Conservation (phyloP, 1,140 invertebrate genomes). For the Phortica variegata region DNA sequence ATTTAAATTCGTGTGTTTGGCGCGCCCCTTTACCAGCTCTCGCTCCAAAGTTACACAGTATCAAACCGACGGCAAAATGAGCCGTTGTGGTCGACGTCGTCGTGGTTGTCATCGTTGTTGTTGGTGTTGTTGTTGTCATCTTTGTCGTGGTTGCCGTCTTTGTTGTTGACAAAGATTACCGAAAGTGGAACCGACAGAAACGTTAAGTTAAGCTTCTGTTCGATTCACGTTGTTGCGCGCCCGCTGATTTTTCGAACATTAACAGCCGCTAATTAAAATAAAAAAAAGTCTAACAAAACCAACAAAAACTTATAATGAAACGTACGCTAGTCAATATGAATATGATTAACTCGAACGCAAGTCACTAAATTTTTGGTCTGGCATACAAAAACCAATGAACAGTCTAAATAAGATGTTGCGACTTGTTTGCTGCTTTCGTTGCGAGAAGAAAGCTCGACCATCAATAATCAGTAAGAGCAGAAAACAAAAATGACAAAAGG, state of each 20-base stretch:
- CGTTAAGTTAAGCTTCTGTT: slow-evolving; percentile 41
- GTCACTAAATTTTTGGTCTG: slow-evolving; percentile 5
- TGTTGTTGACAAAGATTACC: slow-evolving; percentile 12
- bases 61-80: no score
- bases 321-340: slow-evolving; percentile 38
- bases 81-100: no score
- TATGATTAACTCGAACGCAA: slow-evolving; percentile 30
- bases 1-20: slow-evolving; percentile 36
- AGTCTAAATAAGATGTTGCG: slow-evolving; percentile 39
- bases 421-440: slow-evolving; percentile 21
- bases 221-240: background rate
- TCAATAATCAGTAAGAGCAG: slow-evolving; percentile 39
- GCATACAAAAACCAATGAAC: slow-evolving; percentile 25
- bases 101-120: background rate
- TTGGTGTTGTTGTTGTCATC: background rate
- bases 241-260: slow-evolving; percentile 7
- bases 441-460: slow-evolving; percentile 35
- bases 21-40: no score
- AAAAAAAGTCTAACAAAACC: no score
- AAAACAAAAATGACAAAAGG: slow-evolving; percentile 5
- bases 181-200: slow-evolving; percentile 49
- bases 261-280: slow-evolving; percentile 43
- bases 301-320: slow-evolving; percentile 50
- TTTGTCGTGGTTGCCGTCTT: background rate
- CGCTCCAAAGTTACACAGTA: no score